Evolutionary conservation across 2,888 invertebrate genomes (phyloP), one percentile per base, ranked within the genome.

Genomic region (Clistopyga incitator): DNA sequence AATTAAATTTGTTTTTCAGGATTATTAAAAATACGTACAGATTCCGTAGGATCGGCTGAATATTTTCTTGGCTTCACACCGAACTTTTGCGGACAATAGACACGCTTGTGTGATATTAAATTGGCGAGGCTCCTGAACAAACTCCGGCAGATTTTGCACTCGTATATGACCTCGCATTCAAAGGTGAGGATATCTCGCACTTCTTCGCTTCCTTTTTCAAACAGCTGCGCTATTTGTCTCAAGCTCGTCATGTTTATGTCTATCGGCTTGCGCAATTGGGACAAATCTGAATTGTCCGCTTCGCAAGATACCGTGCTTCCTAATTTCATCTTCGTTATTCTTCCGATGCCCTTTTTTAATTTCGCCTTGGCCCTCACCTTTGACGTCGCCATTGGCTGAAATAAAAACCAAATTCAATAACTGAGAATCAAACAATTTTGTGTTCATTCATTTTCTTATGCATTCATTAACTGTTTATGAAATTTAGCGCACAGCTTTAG

Each of bases 121-220:
- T 98, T 98, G 18, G 96, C 96, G 85, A 98, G 94, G 91, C 97
- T 97, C 87, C 98, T 95, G 92, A 98, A 98, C 90, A 98, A 94
- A 90, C 96, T 97, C 47, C 96, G 95, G 91, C 98, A 98, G 23
- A 97, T 95, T 92, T 96, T 96, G 93, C 98, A 98, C 93, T 98
- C 98, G 93, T 97, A 97, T 88, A 98, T 95, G 80, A 98, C 93
- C 92, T 97, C 97, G 94, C 98, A 98, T 94, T 98, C 98, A 90
- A 96, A 95, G 45, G 96, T 94, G 47, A 98, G 94, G 74, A 98
- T 94, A 34, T 86, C 88, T 88, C 86, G 90, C 93, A 97, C 96
- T 95, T 97, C 97, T 88, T 95, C 95, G 87, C 96, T 97, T 72
- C 96, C 97, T 89, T 95, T 95, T 90, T 97, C 96, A 90, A 96